Percentiles rank a stretch among this genome's conserved stretches.
Evolutionary conservation across 2,113 vertebrate genomes (phyloP).

Genomic region (Syngnathus scovelli): DNA sequence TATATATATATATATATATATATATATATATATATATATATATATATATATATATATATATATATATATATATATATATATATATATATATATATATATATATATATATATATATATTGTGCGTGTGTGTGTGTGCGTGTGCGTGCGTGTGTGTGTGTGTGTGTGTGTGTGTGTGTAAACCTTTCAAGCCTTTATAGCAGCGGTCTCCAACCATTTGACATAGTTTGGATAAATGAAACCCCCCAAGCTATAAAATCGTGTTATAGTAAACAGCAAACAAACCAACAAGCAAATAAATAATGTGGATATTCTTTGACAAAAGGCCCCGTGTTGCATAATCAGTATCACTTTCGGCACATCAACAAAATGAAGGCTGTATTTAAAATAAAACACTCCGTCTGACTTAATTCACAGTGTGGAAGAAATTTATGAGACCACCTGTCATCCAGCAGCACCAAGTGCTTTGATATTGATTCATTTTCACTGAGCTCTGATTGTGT

Average conservation of each 20-base stretch:
- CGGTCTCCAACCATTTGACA: neutral
- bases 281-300: neutral
- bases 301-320: neutral
- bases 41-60: no score
- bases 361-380: neutral
- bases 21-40: no score
- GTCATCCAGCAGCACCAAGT: neutral
- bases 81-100: no score
- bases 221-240: neutral
- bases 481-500: neutral
- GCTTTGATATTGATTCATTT: neutral
- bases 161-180: no score
- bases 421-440: neutral
- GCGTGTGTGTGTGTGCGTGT: no score
- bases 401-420: neutral
- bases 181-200: conserved; percentile 3
- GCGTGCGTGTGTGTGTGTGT: no score
- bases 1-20: no score
- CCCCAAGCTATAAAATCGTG: neutral
- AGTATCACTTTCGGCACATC: no score
- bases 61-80: no score
- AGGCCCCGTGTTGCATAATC: neutral
- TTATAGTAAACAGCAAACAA: neutral
- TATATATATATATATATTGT: no score
- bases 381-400: neutral